A percentile compares a stretch with the other conserved stretches of the same genome.
phyloP scores from a whole-genome alignment of 1,140 invertebrate species.

The Propsilocerus akamusi region DNA sequence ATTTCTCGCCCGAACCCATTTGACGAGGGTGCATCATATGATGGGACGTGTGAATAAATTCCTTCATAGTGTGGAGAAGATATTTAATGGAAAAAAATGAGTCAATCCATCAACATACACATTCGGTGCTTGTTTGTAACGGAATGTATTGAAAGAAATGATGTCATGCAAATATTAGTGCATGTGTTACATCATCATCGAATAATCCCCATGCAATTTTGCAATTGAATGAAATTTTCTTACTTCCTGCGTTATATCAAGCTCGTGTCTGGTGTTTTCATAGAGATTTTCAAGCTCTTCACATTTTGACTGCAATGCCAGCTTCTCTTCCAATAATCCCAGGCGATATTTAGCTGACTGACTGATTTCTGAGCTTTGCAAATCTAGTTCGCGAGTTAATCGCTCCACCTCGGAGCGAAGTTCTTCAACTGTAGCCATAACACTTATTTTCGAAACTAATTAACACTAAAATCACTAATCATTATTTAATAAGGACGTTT shows the following conservation, averaged over 20 bases:
- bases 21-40: too few relatives aligned
- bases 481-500: neutral
- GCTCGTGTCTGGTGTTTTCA: constrained; percentile 77
- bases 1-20: too few relatives aligned
- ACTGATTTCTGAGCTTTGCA: constrained; percentile 85
- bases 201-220: too few relatives aligned
- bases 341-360: constrained; percentile 95
- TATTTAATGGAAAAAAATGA: too few relatives aligned
- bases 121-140: too few relatives aligned
- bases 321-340: constrained; percentile 85
- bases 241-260: constrained; percentile 91
- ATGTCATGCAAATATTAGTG: too few relatives aligned
- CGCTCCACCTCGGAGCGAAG: constrained; percentile 73
- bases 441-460: neutral
- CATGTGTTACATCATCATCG: too few relatives aligned
- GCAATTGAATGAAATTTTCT: too few relatives aligned
- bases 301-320: constrained; percentile 59
- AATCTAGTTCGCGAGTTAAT: constrained; percentile 73
- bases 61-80: too few relatives aligned
- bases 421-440: constrained; percentile 20
- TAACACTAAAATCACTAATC: neutral
- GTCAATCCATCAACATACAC: too few relatives aligned
- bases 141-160: too few relatives aligned
- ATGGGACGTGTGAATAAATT: too few relatives aligned
- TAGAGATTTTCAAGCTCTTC: constrained; percentile 73